A percentile compares a stretch with the other conserved stretches of the same genome.
Conservation (phyloP, 2,888 invertebrate species). For the Sturmia bella region DNA sequence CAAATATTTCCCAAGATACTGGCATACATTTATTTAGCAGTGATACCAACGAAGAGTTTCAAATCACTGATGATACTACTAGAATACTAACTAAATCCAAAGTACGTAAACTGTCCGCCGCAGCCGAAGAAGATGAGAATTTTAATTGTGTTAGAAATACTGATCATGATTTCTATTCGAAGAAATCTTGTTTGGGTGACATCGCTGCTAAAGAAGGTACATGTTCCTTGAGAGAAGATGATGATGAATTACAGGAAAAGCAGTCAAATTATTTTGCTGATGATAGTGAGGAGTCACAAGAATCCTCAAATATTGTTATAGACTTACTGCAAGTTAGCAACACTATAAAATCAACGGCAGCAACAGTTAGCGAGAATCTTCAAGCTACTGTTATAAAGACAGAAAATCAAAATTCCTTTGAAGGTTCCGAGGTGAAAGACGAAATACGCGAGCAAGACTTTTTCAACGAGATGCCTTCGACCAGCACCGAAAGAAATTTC, state of each 20-base stretch:
- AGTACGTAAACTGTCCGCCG: not conserved
- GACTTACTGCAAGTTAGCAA: constrained; percentile 17
- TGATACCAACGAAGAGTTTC: constrained; percentile 72
- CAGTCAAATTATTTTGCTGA: constrained; percentile 71
- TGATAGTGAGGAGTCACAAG: constrained; percentile 70
- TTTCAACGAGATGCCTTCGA: constrained; percentile 54
- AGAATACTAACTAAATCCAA: constrained; percentile 33
- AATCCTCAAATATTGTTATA: constrained; percentile 52
- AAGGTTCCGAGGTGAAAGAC: constrained; percentile 27
- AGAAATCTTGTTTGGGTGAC: constrained; percentile 53
- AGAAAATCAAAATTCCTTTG: constrained; percentile 29
- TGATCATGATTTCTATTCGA: constrained; percentile 78
- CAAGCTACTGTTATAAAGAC: constrained; percentile 56
- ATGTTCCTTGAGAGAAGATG: not conserved
- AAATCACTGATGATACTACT: constrained; percentile 58
- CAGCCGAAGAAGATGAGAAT: constrained; percentile 31
- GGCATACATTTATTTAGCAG: constrained; percentile 67
- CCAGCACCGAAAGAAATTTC: constrained; percentile 37
- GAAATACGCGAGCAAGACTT: constrained; percentile 25
- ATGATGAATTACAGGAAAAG: constrained; percentile 44
- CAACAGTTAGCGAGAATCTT: constrained; percentile 36
- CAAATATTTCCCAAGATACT: constrained; percentile 56
- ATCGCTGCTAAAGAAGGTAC: not conserved
- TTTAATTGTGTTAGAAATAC: constrained; percentile 69
- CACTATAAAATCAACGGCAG: not conserved